phyloP scores from a whole-genome alignment of 2,113 vertebrate genomes.

The Oostethus manadensis region DNA sequence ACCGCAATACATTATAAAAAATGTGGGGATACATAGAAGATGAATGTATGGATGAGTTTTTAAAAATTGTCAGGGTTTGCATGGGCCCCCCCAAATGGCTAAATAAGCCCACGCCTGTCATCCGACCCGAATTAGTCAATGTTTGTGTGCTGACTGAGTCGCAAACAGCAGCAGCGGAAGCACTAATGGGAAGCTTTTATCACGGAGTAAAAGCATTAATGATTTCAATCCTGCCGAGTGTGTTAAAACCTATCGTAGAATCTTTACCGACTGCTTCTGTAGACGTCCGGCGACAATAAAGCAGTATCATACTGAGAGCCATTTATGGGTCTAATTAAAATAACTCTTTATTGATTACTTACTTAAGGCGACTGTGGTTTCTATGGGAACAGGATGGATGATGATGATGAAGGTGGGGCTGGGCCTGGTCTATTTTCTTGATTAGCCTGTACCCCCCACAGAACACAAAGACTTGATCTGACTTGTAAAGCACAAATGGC shows the following conservation, averaged over 20 bases:
- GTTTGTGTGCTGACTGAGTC: slow-evolving; percentile 14
- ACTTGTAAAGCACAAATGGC: not conserved
- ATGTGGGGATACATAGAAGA: no score
- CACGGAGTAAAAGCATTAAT: not conserved
- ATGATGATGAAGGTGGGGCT: no score
- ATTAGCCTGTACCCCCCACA: not conserved
- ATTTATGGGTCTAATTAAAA: not conserved
- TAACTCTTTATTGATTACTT: slow-evolving; percentile 22
- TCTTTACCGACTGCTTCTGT: not conserved
- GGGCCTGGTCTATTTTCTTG: not conserved
- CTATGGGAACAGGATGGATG: slow-evolving; percentile 13
- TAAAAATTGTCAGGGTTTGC: no score
- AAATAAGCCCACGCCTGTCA: no score
- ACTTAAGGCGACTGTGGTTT: slow-evolving; percentile 12
- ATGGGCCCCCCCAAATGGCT: no score
- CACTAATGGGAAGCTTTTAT: slow-evolving; percentile 30
- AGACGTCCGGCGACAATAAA: not conserved
- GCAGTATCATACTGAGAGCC: not conserved
- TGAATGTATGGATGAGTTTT: no score
- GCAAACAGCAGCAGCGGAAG: not conserved
- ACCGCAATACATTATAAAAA: no score
- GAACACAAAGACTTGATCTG: not conserved
- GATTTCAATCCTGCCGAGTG: not conserved
- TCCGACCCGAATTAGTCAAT: not conserved
- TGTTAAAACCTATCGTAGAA: slow-evolving; percentile 2